Base-by-base conservation (phyloP, 2,797 vertebrate genomes). In the Anguilla marmorata region DNA sequence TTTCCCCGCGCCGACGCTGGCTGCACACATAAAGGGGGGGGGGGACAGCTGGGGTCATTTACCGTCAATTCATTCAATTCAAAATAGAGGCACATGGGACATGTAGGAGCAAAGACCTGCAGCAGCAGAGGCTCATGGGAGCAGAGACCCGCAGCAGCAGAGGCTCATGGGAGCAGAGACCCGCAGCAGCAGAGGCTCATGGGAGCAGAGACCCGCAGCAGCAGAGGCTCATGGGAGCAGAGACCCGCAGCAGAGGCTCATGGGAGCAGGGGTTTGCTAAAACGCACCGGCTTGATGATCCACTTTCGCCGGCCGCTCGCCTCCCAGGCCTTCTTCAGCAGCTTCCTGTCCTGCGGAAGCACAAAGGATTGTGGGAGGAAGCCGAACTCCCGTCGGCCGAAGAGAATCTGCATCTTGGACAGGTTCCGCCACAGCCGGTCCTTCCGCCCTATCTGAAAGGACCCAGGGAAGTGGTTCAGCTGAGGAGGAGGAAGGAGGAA, bases 381-480 rank as follows among this genome's bases (percentile, higher is more conserved):
- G 92, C 95, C 97, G 93, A 99, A 99, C 88, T 99, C 98, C 86
- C 95, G 96, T 90, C 97, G 98, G 88, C 98, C 98, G 66, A 97
- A 98, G 88, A 96, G 97, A 88, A 91, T 91, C 92, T 97, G 97
- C 98, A 99, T 98, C 91, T 97, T 98, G 80, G 97, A 97, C 88
- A 99, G 92, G 92, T 99, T 99, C 89, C 97, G 95, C 98, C 98
- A 99, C 69, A 99, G 95, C 1, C 97, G 95, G 93, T 99, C 98
- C 93, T 99, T 99, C 66, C 98, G 96, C 89, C 98, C 98, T 16
- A 99, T 99, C 95, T 99, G 98, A 94, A 99, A 99, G 0, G 98
- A 98, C 33, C 98, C 98, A 0, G 98, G 98, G 92, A 99, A 99
- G 93, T 99, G 98, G 92, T 99, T 99, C 91, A 99, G 90, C 98